These are phyloP conservation scores for Rhagoletis pomonella DNA, from an alignment of 1,140 invertebrate species.

Conservation along the genomic window DNA sequence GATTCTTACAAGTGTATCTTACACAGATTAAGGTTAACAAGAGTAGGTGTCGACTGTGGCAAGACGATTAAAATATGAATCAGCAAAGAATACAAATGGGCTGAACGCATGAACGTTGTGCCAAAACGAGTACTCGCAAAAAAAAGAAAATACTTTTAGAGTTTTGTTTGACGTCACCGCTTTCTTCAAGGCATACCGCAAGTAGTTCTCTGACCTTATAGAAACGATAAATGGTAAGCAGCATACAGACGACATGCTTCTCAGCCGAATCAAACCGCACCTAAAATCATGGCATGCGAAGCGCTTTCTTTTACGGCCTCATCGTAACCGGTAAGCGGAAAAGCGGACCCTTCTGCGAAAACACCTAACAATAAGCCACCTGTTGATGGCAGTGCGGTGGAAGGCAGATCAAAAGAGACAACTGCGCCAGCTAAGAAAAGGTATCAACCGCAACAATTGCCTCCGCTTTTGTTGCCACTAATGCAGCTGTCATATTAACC, in stretches of 20 bases:
- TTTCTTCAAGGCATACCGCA: neutral
- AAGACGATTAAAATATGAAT: neutral
- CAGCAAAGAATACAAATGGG: neutral
- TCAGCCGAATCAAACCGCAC: neutral
- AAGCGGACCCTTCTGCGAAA: too few species aligned
- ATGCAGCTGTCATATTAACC: conserved; percentile 39
- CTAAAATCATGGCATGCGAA: neutral
- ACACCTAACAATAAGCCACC: too few species aligned
- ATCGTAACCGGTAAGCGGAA: neutral
- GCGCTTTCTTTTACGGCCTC: conserved; percentile 11
- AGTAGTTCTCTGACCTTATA: too few species aligned
- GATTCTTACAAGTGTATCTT: neutral
- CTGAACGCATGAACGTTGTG: neutral
- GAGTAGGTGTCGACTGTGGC: neutral
- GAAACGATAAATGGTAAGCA: neutral
- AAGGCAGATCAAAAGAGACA: neutral
- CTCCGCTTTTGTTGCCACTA: neutral
- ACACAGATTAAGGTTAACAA: conserved; percentile 25
- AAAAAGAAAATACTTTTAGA: neutral
- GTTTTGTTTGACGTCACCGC: neutral
- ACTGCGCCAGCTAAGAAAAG: neutral
- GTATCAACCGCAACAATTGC: neutral
- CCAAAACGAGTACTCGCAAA: neutral
- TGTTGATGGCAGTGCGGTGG: neutral
- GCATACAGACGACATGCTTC: conserved; percentile 1